Percentiles rank a stretch among this genome's conserved stretches.
These are phyloP conservation scores for Gymnocephalus cernua DNA, from an alignment of 2,113 vertebrate species.

Conservation along the genomic window DNA sequence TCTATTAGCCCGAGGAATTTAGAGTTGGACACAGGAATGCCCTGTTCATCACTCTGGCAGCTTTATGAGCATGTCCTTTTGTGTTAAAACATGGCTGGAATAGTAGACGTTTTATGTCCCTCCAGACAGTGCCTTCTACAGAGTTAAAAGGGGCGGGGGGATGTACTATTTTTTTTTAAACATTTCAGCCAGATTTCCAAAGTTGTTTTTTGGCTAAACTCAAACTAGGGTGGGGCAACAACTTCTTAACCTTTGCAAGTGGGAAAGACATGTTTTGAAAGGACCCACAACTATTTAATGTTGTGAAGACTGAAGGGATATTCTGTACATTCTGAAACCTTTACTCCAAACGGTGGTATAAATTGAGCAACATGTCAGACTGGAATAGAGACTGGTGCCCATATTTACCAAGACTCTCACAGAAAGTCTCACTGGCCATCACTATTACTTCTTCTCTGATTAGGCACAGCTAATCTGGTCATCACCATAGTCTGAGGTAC, in stretches of 20 bases:
- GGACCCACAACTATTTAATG: conserved; percentile 33
- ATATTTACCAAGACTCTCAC: conserved; percentile 8
- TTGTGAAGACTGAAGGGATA: conserved; percentile 12
- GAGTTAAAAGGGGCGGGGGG: background rate
- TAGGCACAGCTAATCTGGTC: background rate
- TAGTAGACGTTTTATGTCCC: conserved; percentile 44
- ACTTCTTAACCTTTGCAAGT: conserved; percentile 46
- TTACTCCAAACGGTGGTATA: conserved; percentile 12
- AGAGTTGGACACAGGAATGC: conserved; percentile 77
- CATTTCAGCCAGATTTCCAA: conserved; percentile 42
- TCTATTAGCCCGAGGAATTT: conserved; percentile 80
- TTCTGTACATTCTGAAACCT: conserved; percentile 40
- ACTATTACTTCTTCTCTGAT: background rate
- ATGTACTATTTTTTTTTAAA: conserved; percentile 8
- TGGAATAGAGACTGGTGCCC: background rate
- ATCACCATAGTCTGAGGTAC: background rate
- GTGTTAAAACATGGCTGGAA: conserved; percentile 66
- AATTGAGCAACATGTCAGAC: conserved; percentile 32
- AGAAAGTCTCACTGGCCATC: conserved; percentile 6
- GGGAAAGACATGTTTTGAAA: conserved; percentile 44
- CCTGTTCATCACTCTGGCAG: conserved; percentile 79
- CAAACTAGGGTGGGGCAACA: conserved; percentile 68
- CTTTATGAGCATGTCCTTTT: conserved; percentile 76
- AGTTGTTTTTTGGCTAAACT: conserved; percentile 50
- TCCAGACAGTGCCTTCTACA: background rate